Evolutionary conservation across 2,888 invertebrate species (phyloP), one percentile per base, ranked within the genome.

Genomic region (Neoascia interrupta): DNA sequence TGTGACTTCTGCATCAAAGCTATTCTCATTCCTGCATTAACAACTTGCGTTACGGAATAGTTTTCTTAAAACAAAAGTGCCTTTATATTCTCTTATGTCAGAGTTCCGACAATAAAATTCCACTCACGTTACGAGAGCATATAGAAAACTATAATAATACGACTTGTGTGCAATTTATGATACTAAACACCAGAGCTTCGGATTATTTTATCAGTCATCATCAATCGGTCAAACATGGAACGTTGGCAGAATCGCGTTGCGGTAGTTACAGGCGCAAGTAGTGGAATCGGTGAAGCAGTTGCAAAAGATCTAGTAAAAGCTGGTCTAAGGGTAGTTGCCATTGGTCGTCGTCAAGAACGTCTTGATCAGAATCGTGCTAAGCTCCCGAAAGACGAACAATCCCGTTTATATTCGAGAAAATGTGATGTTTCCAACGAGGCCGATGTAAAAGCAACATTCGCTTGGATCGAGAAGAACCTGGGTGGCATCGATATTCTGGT

Each of bases 181-280:
- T n/a, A n/a, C n/a, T n/a, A n/a, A n/a, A n/a, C n/a, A n/a, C n/a
- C n/a, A n/a, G n/a, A 19, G 18, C 10, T 16, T n/a, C n/a, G 18
- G 3, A 18, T 37, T 10, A n/a, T 5, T 15, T 34, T 2, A n/a
- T 39, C n/a, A n/a, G n/a, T n/a, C n/a, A n/a, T 16, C n/a, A 4
- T 19, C 10, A n/a, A 19, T 0, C 41, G 1, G 21, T 37, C n/a
- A 2, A 13, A 13, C n/a, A 87, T 86, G 87, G 85, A 86, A 47
- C 86, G 87, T 74, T 86, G 87, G 86, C 81, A 83, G 2, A 91
- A 91, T 64, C 91, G 91, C 82, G 90, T 91, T 0, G 92, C 92
- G 0, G 89, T 93, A 6, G 91, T 93, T 43, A 92, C 92, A 0
- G 92, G 92, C 8, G 92, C 92, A n/a, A 92, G 92, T 84, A 89